Evolutionary conservation across 1,140 invertebrate species (phyloP).

Genomic region (Macrobrachium nipponense): DNA sequence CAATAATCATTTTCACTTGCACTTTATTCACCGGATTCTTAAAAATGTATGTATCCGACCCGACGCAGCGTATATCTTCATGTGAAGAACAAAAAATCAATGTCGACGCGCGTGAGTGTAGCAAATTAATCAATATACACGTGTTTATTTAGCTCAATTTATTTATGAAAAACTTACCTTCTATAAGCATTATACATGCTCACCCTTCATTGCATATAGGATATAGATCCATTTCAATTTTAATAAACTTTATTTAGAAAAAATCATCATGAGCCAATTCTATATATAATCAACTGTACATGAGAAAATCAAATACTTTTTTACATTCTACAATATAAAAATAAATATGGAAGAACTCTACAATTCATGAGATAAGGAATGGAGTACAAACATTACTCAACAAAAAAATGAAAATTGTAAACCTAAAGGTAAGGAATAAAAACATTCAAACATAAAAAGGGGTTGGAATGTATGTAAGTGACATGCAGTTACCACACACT

Average conservation of each 20-base stretch:
- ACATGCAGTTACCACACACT: no score
- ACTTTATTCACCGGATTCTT: no score
- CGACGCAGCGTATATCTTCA: no score
- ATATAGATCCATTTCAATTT: not conserved
- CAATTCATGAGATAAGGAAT: conserved; percentile 25
- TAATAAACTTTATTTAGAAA: not conserved
- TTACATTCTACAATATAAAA: conserved; percentile 2
- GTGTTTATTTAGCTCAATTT: not conserved
- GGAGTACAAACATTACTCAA: not conserved
- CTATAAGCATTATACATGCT: not conserved
- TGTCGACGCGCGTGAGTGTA: no score
- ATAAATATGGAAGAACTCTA: conserved; percentile 28
- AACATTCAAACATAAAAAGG: no score
- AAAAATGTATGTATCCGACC: no score
- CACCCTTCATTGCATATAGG: not conserved
- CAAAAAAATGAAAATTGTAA: not conserved
- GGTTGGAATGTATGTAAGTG: no score
- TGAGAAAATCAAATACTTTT: not conserved
- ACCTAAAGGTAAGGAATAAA: no score
- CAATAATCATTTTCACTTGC: no score
- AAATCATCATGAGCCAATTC: not conserved
- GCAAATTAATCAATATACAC: no score
- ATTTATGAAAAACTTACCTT: not conserved
- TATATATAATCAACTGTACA: not conserved
- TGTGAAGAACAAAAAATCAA: no score